Evolutionary conservation across 2,888 invertebrate species (phyloP).

Genomic region (Dorcus parallelipipedus): DNA sequence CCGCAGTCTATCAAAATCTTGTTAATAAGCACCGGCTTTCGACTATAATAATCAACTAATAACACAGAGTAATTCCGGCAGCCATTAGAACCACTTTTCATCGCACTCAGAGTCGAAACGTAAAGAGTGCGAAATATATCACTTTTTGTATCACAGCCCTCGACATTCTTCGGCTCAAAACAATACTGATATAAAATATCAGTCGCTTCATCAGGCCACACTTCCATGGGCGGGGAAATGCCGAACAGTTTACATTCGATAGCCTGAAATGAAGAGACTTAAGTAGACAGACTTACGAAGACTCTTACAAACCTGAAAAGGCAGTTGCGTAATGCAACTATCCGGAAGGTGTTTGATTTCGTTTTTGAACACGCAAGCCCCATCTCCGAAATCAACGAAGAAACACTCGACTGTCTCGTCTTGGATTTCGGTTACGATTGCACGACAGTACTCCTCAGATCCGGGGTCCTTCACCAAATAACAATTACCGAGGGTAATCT

Average conservation of each 20-base stretch:
- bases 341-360: constrained; percentile 53
- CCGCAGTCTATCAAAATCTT: constrained; percentile 52
- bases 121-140: constrained; percentile 49
- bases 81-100: constrained; percentile 37
- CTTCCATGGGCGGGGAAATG: constrained; percentile 48
- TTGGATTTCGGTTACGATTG: constrained; percentile 47
- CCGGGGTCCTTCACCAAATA: constrained; percentile 54
- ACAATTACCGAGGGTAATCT: constrained; percentile 46
- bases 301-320: constrained; percentile 46
- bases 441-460: constrained; percentile 49
- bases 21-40: constrained; percentile 51
- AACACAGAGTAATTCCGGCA: constrained; percentile 53
- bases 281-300: neutral
- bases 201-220: constrained; percentile 55
- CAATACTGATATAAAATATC: constrained; percentile 54
- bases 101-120: constrained; percentile 43
- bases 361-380: constrained; percentile 44
- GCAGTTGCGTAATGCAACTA: constrained; percentile 52
- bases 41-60: constrained; percentile 50
- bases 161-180: constrained; percentile 38
- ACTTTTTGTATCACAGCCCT: constrained; percentile 15
- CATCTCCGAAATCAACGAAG: constrained; percentile 64
- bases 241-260: constrained; percentile 62
- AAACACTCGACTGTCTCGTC: constrained; percentile 53
- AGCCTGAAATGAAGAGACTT: constrained; percentile 46